Conservation (phyloP, 2,888 invertebrate genomes). For the Cryptocheilus praepositus region DNA sequence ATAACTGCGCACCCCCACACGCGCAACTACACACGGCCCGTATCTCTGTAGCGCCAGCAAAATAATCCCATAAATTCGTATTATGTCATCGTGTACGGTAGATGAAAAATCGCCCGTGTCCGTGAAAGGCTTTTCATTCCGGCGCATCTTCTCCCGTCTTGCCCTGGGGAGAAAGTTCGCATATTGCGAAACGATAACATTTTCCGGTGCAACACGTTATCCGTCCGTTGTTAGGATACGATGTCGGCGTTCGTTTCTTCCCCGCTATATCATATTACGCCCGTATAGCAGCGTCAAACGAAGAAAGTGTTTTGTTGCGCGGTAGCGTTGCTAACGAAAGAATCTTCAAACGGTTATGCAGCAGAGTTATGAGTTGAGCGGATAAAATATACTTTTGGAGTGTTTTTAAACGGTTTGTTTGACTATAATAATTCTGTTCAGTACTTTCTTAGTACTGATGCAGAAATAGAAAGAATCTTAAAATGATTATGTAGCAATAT, state of each 20-base stretch:
- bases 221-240: slow-evolving; percentile 1
- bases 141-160: background rate
- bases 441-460: no score
- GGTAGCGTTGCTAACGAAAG: no score
- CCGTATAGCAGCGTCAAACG: no score
- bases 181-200: slow-evolving; percentile 40
- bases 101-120: slow-evolving; percentile 51
- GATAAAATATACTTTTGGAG: no score
- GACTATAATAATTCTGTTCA: no score
- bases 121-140: slow-evolving; percentile 45
- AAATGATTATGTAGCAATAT: no score
- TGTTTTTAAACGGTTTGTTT: no score
- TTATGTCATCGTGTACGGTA: slow-evolving; percentile 31
- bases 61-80: slow-evolving; percentile 54
- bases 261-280: no score
- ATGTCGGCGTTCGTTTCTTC: background rate
- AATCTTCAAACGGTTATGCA: no score
- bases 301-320: no score
- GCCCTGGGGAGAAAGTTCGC: slow-evolving; percentile 14
- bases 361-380: no score
- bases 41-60: slow-evolving; percentile 32
- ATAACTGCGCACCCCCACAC: background rate
- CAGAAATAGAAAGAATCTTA: no score
- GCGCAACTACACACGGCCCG: slow-evolving; percentile 22
- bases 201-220: slow-evolving; percentile 20